Conservation (phyloP, 2,797 vertebrate species). For the Pangasius djambal region DNA sequence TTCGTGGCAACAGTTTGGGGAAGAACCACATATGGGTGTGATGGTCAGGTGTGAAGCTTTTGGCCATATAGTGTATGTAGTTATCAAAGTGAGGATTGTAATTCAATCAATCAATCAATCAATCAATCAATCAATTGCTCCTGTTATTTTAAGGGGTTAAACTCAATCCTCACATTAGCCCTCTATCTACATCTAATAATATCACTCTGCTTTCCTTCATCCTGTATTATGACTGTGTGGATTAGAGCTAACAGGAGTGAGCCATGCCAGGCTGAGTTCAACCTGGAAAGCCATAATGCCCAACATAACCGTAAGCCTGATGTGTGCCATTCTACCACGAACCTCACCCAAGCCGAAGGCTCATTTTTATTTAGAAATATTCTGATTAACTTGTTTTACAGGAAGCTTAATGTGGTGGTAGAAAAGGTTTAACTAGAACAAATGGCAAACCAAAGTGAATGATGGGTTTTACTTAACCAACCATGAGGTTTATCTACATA, state of each 20-base stretch:
- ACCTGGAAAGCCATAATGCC: neutral
- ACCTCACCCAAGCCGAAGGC: conserved; percentile 10
- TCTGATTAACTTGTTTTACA: neutral
- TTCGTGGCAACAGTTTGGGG: neutral
- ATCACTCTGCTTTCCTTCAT: neutral
- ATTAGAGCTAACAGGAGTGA: neutral
- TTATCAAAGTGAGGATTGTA: neutral
- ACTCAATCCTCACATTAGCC: neutral
- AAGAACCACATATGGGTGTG: neutral
- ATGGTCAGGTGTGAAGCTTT: neutral
- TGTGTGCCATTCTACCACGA: neutral
- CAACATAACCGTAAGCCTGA: neutral
- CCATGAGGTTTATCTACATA: neutral
- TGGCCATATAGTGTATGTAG: neutral
- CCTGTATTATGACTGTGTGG: neutral
- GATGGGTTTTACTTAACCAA: neutral
- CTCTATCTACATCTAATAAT: neutral
- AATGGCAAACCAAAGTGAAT: neutral
- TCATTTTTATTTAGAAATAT: neutral
- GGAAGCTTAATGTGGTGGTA: neutral
- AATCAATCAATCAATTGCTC: neutral
- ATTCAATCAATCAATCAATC: neutral
- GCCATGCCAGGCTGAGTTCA: neutral
- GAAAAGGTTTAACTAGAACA: neutral
- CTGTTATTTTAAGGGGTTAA: neutral